Evolutionary conservation across 2,113 vertebrate genomes (phyloP).

Genomic region (Percina caprodes): DNA sequence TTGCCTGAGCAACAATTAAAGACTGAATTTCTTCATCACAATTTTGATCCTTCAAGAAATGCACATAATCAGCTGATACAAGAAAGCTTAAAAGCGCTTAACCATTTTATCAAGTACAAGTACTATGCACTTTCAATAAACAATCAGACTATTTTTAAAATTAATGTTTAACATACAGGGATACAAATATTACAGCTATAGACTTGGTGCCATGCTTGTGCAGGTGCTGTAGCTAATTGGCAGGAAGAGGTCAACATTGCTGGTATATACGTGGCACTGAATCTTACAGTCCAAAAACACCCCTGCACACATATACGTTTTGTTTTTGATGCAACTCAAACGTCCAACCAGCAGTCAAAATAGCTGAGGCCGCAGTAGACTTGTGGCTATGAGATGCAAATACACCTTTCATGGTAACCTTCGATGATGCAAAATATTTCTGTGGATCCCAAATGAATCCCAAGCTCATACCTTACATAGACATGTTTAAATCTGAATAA

Average conservation of each 20-base stretch:
- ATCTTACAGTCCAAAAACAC: conserved; percentile 34
- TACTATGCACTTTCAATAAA: conserved; percentile 11
- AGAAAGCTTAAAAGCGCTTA: conserved; percentile 5
- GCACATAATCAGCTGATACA: conserved; percentile 35
- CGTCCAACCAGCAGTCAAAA: conserved; percentile 11
- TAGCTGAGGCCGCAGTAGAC: neutral
- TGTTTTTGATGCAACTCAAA: conserved; percentile 24
- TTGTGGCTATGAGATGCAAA: conserved; percentile 26
- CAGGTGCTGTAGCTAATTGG: conserved; percentile 42
- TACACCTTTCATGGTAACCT: conserved; percentile 1
- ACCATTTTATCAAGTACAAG: neutral
- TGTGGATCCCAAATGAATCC: conserved; percentile 15
- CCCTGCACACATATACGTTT: neutral
- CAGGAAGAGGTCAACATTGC: conserved; percentile 62
- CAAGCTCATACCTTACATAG: conserved; percentile 10
- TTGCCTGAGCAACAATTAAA: conserved; percentile 52
- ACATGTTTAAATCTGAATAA: conserved; percentile 3
- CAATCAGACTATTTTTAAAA: neutral
- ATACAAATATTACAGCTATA: conserved; percentile 27
- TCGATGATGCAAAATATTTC: conserved; percentile 13
- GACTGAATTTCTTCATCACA: conserved; percentile 48
- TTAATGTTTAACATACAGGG: conserved; percentile 10
- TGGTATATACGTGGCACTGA: conserved; percentile 36
- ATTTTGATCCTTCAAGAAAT: conserved; percentile 45
- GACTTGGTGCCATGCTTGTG: conserved; percentile 36